Base-by-base conservation (phyloP, 2,888 invertebrate genomes). In the Campaea margaritaria region DNA sequence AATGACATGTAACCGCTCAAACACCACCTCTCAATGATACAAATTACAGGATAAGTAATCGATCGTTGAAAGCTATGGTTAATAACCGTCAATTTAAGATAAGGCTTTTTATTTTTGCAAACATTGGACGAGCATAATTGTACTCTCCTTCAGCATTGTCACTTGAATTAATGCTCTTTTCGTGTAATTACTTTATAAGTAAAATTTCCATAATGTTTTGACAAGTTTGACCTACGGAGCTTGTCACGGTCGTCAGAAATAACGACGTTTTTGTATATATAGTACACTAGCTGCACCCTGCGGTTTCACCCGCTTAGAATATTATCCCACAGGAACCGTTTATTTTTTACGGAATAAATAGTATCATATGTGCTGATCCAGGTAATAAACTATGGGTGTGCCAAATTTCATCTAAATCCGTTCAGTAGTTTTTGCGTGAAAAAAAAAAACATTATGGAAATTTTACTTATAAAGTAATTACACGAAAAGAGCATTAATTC, bases 111-210 rank as follows among this genome's bases (percentile, higher is more conserved):
- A 54, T 54, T 41, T 41, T 11, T 51, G 48, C 46, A 47, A 53
- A 57, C 52, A 62, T 46, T 53, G 12, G 27, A 28, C 13, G 13
- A 27, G 41, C 55, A 34, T 58, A 46, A 54, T 58, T 31, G 44
- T 31, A 55, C 5, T 21, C 21, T 2, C 21, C 21, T 21, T 3
- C 21, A 21, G 21, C 21, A 21, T 47, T 58, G 52, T 60, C 57
- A 57, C 50, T 36, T 57, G 47, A 50, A 55, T 56, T 38, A 53
- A 57, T 57, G 54, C 34, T 39, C 48, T 55, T 58, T 57, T 51
- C 28, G 49, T 51, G 21, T 49, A 57, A 44, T 49, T 31, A 44
- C 53, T 59, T 59, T 12, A 46, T 28, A 28, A 10, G 38, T 27
- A 51, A 43, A 50, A 38, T 57, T 51, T 39, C 48, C 10, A 3